These are phyloP conservation scores for Notarius quadriscutis DNA, from an alignment of 2,113 vertebrate species.

Conservation along the genomic window DNA sequence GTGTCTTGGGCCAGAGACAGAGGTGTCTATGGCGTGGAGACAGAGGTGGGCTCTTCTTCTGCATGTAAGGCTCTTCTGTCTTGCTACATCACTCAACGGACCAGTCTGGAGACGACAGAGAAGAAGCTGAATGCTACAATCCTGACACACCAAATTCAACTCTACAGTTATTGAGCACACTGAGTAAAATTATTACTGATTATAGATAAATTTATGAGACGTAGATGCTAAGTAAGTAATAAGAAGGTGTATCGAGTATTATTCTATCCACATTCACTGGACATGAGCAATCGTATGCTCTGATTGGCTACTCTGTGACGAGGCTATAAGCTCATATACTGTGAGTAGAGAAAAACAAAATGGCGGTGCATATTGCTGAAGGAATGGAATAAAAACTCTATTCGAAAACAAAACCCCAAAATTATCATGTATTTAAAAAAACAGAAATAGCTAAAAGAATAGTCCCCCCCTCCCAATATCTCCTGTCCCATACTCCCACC, in stretches of 20 bases:
- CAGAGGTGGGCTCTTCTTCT: constrained; percentile 61
- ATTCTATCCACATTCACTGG: no score
- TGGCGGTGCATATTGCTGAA: no score
- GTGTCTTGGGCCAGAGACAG: constrained; percentile 24
- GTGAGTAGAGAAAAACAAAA: no score
- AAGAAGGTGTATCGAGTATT: not conserved
- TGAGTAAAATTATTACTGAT: not conserved
- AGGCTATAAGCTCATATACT: no score
- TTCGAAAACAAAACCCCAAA: no score
- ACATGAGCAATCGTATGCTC: no score
- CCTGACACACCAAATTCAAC: not conserved
- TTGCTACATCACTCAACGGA: constrained; percentile 47
- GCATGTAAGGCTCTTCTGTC: constrained; percentile 65
- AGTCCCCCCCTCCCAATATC: no score
- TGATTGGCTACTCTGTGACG: no score
- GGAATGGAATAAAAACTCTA: no score
- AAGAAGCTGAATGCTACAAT: not conserved
- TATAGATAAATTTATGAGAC: not conserved
- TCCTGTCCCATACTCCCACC: no score
- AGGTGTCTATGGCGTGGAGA: constrained; percentile 37
- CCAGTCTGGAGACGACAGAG: constrained; percentile 29
- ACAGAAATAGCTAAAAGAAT: no score
- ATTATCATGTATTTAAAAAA: no score
- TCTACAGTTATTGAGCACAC: not conserved
- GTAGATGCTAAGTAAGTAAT: not conserved